phyloP scores from a whole-genome alignment of 2,113 vertebrate genomes.

The Strix aluco region DNA sequence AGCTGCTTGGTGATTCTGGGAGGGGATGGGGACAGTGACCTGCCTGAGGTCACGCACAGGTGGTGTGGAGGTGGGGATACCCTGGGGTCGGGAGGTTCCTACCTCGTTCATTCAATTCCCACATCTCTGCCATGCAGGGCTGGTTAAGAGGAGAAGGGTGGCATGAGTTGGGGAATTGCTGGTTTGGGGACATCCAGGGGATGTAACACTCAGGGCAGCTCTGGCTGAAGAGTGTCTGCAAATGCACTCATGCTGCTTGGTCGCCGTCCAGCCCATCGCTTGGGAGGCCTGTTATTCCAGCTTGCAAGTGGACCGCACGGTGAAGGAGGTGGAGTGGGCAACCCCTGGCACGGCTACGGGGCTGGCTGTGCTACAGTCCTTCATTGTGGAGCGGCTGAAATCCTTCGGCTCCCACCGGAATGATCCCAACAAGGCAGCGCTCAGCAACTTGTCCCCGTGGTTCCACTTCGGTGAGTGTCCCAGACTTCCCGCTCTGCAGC shows the following conservation, averaged over 20 bases:
- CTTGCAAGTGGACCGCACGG: conserved; percentile 77
- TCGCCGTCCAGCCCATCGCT: conserved; percentile 67
- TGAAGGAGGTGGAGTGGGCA: conserved; percentile 84
- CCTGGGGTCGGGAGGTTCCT: not conserved
- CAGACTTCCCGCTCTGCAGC: not conserved
- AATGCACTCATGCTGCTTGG: not conserved
- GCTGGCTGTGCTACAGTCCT: conserved; percentile 81
- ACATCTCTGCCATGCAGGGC: not conserved
- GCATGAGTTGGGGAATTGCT: not conserved
- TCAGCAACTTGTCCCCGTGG: conserved; percentile 91
- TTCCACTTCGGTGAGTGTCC: conserved; percentile 82
- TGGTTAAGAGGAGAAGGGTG: not conserved
- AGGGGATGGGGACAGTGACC: not conserved
- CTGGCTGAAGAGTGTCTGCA: not conserved
- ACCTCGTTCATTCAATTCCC: not conserved
- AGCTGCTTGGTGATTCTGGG: not conserved
- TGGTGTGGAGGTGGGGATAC: not conserved
- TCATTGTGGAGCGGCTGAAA: conserved; percentile 78
- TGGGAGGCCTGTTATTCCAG: conserved; percentile 80
- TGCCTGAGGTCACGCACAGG: not conserved
- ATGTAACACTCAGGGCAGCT: not conserved
- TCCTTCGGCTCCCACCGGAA: conserved; percentile 79
- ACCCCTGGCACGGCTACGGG: conserved; percentile 77
- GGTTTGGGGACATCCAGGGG: not conserved
- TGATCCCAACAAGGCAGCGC: conserved; percentile 79